A percentile compares a stretch with the other conserved stretches of the same genome.
phyloP scores from a whole-genome alignment of 2,113 vertebrate genomes.

The Eretmochelys imbricata region DNA sequence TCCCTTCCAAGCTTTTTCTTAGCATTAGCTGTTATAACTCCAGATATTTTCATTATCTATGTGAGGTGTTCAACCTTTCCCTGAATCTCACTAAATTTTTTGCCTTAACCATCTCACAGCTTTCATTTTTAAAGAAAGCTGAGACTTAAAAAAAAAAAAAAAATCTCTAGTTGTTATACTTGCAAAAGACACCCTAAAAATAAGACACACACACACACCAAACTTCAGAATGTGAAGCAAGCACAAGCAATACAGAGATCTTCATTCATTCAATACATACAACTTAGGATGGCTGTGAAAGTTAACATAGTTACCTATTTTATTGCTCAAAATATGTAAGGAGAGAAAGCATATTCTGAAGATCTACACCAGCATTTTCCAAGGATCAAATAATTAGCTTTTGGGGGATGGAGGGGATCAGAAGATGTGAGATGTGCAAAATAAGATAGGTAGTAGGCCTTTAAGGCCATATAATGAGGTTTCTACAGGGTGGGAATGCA shows the following conservation, averaged over 20 bases:
- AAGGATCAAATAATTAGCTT: not conserved
- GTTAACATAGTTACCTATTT: not conserved
- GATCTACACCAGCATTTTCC: not conserved
- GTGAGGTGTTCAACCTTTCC: rapidly evolving
- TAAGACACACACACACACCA: not conserved
- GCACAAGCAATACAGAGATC: not conserved
- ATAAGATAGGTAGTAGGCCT: not conserved
- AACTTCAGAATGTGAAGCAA: not conserved
- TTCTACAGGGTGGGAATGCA: not conserved
- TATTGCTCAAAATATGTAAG: not conserved
- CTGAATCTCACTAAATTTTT: not conserved
- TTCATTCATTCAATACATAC: not conserved
- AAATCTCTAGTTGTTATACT: not conserved
- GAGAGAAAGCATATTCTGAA: not conserved
- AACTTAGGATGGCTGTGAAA: not conserved
- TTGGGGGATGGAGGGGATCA: not conserved
- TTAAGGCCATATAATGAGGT: not conserved
- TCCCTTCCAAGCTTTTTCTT: not conserved
- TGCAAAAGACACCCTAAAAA: not conserved
- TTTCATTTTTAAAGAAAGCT: not conserved
- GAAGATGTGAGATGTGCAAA: not conserved
- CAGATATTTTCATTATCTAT: not conserved
- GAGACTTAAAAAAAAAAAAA: no score
- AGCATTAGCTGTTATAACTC: not conserved
- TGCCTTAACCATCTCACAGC: no score